Conservation (phyloP, 1,140 invertebrate genomes). For the Drosophila pandora region DNA sequence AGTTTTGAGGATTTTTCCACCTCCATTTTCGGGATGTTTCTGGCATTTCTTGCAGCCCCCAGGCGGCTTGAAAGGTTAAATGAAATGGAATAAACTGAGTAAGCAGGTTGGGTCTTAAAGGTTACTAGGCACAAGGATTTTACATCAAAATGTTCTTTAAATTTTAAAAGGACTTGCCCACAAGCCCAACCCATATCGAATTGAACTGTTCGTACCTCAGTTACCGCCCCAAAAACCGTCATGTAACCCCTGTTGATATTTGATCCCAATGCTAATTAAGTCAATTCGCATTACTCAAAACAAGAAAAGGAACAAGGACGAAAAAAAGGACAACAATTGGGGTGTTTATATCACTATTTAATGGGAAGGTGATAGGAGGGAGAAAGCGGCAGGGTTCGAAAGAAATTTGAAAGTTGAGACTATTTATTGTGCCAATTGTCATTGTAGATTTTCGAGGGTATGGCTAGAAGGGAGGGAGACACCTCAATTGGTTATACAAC, state of each 20-base stretch:
- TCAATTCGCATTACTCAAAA: constrained; percentile 58
- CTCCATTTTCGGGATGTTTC: constrained; percentile 36
- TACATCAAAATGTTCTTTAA: not conserved
- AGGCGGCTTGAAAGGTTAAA: constrained; percentile 53
- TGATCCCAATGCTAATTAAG: constrained; percentile 65
- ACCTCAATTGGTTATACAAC: constrained; percentile 61
- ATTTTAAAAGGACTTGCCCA: not conserved
- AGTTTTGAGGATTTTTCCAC: constrained; percentile 42
- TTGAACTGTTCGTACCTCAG: constrained; percentile 1
- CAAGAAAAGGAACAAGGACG: constrained; percentile 20
- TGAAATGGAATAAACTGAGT: constrained; percentile 28
- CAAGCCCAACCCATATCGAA: not conserved
- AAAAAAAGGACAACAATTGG: constrained; percentile 55
- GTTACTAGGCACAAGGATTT: not conserved
- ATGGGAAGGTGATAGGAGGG: constrained; percentile 69
- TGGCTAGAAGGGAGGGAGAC: constrained; percentile 26
- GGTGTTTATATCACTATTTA: constrained; percentile 70
- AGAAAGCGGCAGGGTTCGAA: constrained; percentile 43
- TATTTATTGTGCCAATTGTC: constrained; percentile 67
- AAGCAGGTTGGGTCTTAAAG: constrained; percentile 8
- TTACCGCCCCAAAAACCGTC: constrained; percentile 18
- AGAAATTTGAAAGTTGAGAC: constrained; percentile 78
- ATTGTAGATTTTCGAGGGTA: constrained; percentile 26
- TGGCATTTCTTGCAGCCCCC: constrained; percentile 49
- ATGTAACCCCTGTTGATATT: constrained; percentile 39